These are phyloP conservation scores for Morone chrysops DNA, from an alignment of 2,113 vertebrate species.

Conservation along the genomic window DNA sequence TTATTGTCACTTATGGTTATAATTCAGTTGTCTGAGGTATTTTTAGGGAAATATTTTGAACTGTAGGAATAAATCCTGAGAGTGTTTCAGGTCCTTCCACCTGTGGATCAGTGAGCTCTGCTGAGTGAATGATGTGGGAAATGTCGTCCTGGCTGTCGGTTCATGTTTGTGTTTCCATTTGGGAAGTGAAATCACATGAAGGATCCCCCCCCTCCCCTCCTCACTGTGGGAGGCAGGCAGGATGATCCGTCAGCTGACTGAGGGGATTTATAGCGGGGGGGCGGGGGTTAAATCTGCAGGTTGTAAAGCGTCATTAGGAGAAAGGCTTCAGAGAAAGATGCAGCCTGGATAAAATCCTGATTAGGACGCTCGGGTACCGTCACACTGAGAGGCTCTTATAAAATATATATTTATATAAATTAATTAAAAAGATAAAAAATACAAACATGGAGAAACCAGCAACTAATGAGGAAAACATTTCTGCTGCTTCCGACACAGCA, in stretches of 20 bases:
- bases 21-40: too few relatives aligned
- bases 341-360: not conserved
- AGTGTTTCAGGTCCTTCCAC: not conserved
- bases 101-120: not conserved
- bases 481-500: not conserved
- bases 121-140: constrained; percentile 51
- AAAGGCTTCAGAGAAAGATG: not conserved
- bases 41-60: too few relatives aligned
- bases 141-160: constrained; percentile 13
- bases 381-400: too few relatives aligned
- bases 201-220: not conserved
- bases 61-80: not conserved
- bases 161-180: constrained; percentile 61
- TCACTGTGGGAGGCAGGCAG: not conserved
- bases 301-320: not conserved
- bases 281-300: constrained; percentile 10
- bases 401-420: too few relatives aligned
- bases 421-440: too few relatives aligned
- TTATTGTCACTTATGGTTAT: too few relatives aligned
- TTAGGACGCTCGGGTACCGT: not conserved
- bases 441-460: not conserved
- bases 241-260: constrained; percentile 39
- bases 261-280: not conserved
- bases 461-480: not conserved
- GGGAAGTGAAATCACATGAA: constrained; percentile 38